A percentile compares a stretch with the other conserved stretches of the same genome.
Conservation (phyloP, 2,797 vertebrate genomes). For the Hozukius guyotensis region DNA sequence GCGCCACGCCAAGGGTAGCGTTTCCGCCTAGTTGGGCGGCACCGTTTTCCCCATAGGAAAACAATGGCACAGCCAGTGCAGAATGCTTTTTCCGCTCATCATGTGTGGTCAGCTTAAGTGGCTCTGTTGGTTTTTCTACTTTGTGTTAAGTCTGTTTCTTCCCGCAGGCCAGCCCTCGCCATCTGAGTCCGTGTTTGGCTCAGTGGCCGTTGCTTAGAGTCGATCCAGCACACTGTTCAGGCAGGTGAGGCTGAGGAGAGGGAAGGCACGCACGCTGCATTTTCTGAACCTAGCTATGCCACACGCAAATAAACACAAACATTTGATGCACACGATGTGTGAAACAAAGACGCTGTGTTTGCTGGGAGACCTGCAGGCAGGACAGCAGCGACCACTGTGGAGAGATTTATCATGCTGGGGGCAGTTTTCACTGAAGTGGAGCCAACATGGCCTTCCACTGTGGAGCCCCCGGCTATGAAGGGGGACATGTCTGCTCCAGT, state of each 20-base stretch:
- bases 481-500: conserved; percentile 2
- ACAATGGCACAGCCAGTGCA: no score
- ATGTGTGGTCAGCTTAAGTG: no score
- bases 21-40: no score
- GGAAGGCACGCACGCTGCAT: conserved; percentile 14
- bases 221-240: conserved; percentile 13
- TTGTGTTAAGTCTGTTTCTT: conserved; percentile 21
- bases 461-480: not conserved
- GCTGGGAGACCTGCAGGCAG: conserved; percentile 23
- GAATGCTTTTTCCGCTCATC: no score
- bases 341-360: conserved; percentile 45
- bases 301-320: not conserved
- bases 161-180: conserved; percentile 23
- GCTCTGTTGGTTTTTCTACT: conserved; percentile 17
- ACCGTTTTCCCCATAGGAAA: no score
- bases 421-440: conserved; percentile 37
- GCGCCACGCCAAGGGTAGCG: no score
- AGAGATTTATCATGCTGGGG: conserved; percentile 43
- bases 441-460: conserved; percentile 31
- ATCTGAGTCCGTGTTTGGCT: conserved; percentile 33
- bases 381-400: conserved; percentile 26
- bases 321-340: not conserved
- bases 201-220: conserved; percentile 14
- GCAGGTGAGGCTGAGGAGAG: conserved; percentile 39
- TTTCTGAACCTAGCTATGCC: conserved; percentile 13